Evolutionary conservation across 2,888 invertebrate species (phyloP).

Genomic region (Ametastegia equiseti): DNA sequence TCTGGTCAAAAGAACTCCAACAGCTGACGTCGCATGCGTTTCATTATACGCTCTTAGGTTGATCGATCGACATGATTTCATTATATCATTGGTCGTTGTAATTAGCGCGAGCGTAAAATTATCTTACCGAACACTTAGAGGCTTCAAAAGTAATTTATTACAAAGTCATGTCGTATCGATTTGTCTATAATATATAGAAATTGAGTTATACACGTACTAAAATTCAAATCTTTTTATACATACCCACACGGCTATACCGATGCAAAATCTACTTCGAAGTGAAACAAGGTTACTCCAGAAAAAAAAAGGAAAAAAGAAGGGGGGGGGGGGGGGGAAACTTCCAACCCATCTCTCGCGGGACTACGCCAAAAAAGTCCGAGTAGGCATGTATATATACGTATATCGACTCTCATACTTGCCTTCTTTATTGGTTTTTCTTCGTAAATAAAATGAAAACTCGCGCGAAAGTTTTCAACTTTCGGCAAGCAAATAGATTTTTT

Average conservation of each 20-base stretch:
- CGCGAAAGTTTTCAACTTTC: slow-evolving; percentile 22
- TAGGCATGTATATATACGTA: too few relatives aligned
- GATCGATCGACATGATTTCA: slow-evolving; percentile 27
- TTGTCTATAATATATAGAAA: neutral
- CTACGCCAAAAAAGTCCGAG: neutral
- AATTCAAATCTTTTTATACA: neutral
- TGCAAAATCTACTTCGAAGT: neutral
- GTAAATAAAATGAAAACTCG: slow-evolving; percentile 34
- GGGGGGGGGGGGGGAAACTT: too few relatives aligned
- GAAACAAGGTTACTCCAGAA: neutral
- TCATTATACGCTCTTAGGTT: slow-evolving; percentile 18
- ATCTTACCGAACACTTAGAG: neutral
- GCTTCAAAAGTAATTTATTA: neutral
- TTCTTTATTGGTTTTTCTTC: slow-evolving; percentile 39
- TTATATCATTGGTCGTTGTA: slow-evolving; percentile 22
- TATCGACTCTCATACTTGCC: slow-evolving; percentile 25
- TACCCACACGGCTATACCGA: neutral
- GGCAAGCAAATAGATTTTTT: slow-evolving; percentile 38
- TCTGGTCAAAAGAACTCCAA: neutral
- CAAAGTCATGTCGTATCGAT: neutral
- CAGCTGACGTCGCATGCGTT: slow-evolving; percentile 7
- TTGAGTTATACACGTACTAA: neutral
- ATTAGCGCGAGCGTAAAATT: slow-evolving; percentile 8
- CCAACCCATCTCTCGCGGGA: slow-evolving; percentile 22
- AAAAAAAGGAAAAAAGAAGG: neutral